Percentiles rank a stretch among this genome's conserved stretches.
These are phyloP conservation scores for Palaemon carinicauda DNA, from an alignment of 1,140 invertebrate genomes.

Conservation along the genomic window DNA sequence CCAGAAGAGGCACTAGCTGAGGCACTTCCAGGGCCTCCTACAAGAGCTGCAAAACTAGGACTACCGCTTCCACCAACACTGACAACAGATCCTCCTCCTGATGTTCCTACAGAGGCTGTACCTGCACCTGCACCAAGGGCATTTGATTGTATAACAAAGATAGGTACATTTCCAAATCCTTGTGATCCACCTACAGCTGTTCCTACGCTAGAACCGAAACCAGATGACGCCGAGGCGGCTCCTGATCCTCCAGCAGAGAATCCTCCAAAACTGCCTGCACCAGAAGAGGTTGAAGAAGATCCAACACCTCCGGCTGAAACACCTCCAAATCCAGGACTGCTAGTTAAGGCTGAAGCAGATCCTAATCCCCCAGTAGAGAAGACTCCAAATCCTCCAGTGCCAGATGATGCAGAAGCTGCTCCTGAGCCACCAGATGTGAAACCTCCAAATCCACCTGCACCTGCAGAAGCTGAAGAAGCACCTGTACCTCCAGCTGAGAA, in stretches of 20 bases:
- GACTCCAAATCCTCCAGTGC: background rate
- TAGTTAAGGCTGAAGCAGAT: background rate
- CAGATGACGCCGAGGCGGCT: background rate
- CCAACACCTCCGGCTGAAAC: background rate
- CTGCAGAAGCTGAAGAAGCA: no score
- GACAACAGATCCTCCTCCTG: no score
- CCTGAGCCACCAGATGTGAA: background rate
- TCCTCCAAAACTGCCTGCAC: slow-evolving; percentile 1
- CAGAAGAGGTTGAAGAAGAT: background rate
- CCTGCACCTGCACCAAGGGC: no score
- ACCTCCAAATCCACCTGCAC: background rate
- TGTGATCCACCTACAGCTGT: background rate
- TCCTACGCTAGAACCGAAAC: no score
- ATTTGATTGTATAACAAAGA: background rate
- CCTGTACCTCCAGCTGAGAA: background rate
- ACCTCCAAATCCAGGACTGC: no score
- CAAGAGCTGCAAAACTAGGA: no score
- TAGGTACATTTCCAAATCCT: background rate
- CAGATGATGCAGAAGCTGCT: background rate
- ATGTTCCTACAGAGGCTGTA: no score
- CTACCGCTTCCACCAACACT: no score
- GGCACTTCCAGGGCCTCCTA: no score
- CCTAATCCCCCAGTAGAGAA: background rate
- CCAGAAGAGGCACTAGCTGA: no score
- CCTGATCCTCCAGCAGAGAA: no score